These are phyloP conservation scores for Anguilla obscura DNA, from an alignment of 2,797 vertebrate genomes.

Conservation along the genomic window DNA sequence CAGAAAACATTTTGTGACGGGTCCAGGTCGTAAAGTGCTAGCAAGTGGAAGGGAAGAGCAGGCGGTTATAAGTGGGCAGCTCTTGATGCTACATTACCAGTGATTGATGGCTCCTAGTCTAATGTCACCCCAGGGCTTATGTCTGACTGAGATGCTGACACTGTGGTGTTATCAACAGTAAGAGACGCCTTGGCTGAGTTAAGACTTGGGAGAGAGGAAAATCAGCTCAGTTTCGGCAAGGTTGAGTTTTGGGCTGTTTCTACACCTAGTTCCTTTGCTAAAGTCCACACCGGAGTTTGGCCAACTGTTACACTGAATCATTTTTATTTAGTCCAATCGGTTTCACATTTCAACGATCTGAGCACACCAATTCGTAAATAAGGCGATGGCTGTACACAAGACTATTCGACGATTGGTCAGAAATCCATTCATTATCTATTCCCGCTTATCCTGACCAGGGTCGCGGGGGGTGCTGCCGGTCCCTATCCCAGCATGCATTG, in stretches of 20 bases:
- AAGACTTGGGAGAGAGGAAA: not conserved
- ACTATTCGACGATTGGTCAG: too few species aligned
- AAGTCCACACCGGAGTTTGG: too few species aligned
- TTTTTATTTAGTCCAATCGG: too few species aligned
- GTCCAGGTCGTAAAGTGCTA: not conserved
- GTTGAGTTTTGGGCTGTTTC: not conserved
- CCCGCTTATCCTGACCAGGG: too few species aligned
- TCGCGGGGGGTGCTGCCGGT: too few species aligned
- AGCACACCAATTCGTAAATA: too few species aligned
- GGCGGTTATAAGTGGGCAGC: not conserved
- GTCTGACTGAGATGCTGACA: not conserved
- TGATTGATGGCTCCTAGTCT: not conserved
- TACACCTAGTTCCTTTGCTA: too few species aligned
- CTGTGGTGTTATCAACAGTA: conserved; percentile 2
- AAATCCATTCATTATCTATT: too few species aligned
- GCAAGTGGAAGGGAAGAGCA: not conserved
- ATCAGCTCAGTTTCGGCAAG: not conserved
- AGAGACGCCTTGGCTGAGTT: not conserved
- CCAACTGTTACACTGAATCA: too few species aligned
- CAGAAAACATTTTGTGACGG: not conserved
- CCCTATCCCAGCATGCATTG: too few species aligned
- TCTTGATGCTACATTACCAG: conserved; percentile 7
- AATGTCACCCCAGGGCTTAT: not conserved
- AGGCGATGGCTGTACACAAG: too few species aligned
- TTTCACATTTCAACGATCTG: too few species aligned